phyloP scores from a whole-genome alignment of 1,140 invertebrate species.

The Drosophila leontia region DNA sequence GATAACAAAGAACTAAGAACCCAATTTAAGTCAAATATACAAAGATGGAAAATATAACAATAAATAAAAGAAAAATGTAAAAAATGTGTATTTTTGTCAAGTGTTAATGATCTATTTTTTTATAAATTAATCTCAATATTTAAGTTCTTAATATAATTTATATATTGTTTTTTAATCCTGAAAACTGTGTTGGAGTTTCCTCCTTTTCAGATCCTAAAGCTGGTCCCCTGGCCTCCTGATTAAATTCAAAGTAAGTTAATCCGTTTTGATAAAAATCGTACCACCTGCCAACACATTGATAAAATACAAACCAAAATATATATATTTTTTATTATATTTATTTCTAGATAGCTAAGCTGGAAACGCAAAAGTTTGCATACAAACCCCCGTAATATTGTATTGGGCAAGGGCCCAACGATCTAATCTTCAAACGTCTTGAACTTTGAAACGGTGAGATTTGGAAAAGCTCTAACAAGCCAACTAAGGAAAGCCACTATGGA shows the following conservation, averaged over 20 bases:
- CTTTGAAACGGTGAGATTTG: conserved; percentile 32
- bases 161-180: not conserved
- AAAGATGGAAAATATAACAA: conserved; percentile 38
- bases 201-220: not conserved
- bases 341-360: not conserved
- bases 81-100: not conserved
- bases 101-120: no score
- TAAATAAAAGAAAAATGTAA: conserved; percentile 32
- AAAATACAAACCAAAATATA: not conserved
- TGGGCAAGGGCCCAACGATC: conserved; percentile 9
- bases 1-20: conserved; percentile 13
- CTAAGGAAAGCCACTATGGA: not conserved
- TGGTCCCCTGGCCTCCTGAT: not conserved
- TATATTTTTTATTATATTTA: not conserved
- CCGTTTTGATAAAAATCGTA: not conserved
- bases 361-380: not conserved
- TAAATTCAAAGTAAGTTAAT: not conserved
- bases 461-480: not conserved
- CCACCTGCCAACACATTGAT: conserved; percentile 8
- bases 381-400: not conserved
- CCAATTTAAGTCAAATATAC: conserved; percentile 48
- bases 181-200: not conserved
- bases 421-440: conserved; percentile 23
- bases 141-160: not conserved
- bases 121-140: not conserved